Percentiles rank a stretch among this genome's conserved stretches.
phyloP scores from a whole-genome alignment of 2,888 invertebrate species.

The Biston betularia region DNA sequence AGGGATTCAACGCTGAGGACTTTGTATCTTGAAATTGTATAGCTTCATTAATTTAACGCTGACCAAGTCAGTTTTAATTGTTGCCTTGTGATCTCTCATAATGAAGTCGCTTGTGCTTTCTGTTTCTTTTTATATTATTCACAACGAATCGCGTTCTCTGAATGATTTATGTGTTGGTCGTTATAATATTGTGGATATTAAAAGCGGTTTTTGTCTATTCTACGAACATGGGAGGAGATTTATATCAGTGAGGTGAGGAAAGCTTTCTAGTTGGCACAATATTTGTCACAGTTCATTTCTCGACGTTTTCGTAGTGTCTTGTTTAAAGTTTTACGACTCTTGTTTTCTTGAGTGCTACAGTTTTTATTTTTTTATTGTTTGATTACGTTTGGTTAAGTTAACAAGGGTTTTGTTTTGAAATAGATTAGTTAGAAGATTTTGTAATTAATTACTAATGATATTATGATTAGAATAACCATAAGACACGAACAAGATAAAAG shows the following conservation, averaged over 20 bases:
- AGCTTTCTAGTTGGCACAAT: slow-evolving; percentile 32
- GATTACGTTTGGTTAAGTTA: not conserved
- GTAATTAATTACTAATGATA: too few species aligned
- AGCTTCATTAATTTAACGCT: slow-evolving; percentile 67
- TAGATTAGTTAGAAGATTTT: not conserved
- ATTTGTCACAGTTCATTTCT: slow-evolving; percentile 28
- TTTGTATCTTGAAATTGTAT: slow-evolving; percentile 64
- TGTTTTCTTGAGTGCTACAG: slow-evolving; percentile 15
- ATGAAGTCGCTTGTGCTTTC: slow-evolving; percentile 47
- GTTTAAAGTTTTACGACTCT: slow-evolving; percentile 24
- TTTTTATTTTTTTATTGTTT: slow-evolving; percentile 10
- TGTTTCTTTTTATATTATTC: slow-evolving; percentile 40
- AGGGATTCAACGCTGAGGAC: slow-evolving; percentile 56
- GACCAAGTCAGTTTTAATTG: slow-evolving; percentile 51
- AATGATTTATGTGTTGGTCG: slow-evolving; percentile 42
- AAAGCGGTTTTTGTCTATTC: slow-evolving; percentile 24
- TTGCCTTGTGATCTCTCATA: slow-evolving; percentile 58
- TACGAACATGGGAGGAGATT: slow-evolving; percentile 33
- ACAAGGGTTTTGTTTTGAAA: not conserved
- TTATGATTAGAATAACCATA: too few species aligned
- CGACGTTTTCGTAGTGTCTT: slow-evolving; percentile 23
- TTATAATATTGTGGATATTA: slow-evolving; percentile 39
- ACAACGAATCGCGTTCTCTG: slow-evolving; percentile 23
- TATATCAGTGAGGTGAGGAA: slow-evolving; percentile 28
- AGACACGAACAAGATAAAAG: too few species aligned